phyloP scores from a whole-genome alignment of 2,797 vertebrate genomes.

The Pristis pectinata region DNA sequence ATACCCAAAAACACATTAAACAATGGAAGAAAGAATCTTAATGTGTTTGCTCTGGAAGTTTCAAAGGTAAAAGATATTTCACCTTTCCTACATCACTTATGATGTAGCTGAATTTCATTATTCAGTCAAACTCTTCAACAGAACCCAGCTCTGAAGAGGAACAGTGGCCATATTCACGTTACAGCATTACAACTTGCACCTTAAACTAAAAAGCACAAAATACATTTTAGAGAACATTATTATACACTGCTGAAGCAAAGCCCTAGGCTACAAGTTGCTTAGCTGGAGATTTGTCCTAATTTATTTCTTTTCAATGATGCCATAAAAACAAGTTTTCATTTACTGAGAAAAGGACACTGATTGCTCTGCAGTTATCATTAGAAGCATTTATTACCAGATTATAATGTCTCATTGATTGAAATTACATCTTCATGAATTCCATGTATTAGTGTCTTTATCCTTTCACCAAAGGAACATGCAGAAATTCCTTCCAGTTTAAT shows the following conservation, averaged over 20 bases:
- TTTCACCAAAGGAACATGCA: background rate
- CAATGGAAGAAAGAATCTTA: background rate
- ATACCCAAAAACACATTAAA: background rate
- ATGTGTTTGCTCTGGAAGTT: background rate
- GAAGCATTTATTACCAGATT: background rate
- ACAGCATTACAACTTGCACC: background rate
- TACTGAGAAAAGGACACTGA: background rate
- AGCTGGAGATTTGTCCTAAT: background rate
- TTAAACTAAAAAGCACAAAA: background rate
- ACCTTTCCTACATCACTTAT: background rate
- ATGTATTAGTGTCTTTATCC: background rate
- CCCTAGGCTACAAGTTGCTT: background rate
- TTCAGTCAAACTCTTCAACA: background rate
- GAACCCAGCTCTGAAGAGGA: background rate
- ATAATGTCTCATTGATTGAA: constrained; percentile 14
- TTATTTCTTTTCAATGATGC: background rate
- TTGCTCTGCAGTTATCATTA: background rate
- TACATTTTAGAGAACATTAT: background rate
- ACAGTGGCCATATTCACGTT: background rate
- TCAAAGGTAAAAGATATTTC: background rate
- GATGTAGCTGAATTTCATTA: background rate
- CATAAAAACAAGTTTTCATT: background rate
- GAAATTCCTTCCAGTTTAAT: background rate
- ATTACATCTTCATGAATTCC: background rate
- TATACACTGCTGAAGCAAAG: background rate